Conservation (phyloP, 2,888 invertebrate species). For the Chloromyia formosa region DNA sequence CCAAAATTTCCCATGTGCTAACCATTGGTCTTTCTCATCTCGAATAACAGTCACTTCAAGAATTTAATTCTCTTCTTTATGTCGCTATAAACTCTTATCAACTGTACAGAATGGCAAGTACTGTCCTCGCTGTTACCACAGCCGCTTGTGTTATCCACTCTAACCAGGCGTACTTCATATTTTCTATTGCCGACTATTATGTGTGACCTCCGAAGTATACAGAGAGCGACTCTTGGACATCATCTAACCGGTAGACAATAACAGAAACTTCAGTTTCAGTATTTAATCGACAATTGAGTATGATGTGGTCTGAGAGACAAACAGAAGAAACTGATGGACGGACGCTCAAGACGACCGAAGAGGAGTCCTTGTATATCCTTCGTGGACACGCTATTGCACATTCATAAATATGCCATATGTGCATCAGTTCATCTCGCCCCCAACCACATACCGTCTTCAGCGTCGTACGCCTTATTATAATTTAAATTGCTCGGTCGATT, state of each 20-base stretch:
- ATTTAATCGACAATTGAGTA: conserved; percentile 3
- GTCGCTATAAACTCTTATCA: conserved; percentile 39
- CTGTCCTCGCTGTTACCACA: conserved; percentile 13
- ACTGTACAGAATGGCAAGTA: conserved; percentile 24
- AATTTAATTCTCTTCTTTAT: conserved; percentile 36
- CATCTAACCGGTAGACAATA: conserved; percentile 19
- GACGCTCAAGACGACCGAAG: conserved; percentile 48
- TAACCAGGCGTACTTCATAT: conserved; percentile 24
- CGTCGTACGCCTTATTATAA: conserved; percentile 22
- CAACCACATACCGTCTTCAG: neutral
- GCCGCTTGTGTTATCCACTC: conserved; percentile 21
- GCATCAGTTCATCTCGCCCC: neutral
- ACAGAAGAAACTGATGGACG: conserved; percentile 43
- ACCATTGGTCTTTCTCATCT: conserved; percentile 6
- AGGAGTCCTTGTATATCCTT: conserved; percentile 23
- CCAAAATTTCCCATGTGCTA: conserved; percentile 25
- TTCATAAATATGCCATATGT: conserved; percentile 1
- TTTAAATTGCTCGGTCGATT: conserved; percentile 40
- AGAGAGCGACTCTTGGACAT: conserved; percentile 2
- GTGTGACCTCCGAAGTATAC: neutral
- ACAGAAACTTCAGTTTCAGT: conserved; percentile 7
- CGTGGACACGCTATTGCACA: neutral
- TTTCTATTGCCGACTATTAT: conserved; percentile 18
- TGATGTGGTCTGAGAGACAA: conserved; percentile 16
- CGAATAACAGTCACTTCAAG: conserved; percentile 23